Evolutionary conservation across 92 coral and sea anemone species (phyloP).

Genomic region (Parazoanthus swiftii): DNA sequence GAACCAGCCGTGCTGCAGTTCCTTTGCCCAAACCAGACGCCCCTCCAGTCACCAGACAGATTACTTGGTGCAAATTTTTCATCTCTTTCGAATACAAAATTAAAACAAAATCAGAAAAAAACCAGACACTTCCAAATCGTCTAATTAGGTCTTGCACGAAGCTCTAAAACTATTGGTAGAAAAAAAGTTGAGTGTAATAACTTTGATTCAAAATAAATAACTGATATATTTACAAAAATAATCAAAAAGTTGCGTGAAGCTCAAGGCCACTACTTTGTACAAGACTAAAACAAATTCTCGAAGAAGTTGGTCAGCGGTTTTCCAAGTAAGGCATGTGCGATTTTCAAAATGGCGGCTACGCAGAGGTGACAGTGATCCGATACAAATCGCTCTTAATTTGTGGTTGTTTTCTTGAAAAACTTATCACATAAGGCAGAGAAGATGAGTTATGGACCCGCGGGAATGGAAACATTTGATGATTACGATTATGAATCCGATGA

Average conservation of each 20-base stretch:
- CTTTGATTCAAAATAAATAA: too few species aligned
- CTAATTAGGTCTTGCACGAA: background rate
- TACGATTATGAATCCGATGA: slow-evolving; percentile 78
- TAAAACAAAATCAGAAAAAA: too few species aligned
- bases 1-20: slow-evolving; percentile 67
- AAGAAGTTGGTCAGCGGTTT: slow-evolving; percentile 19
- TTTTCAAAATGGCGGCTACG: slow-evolving; percentile 16
- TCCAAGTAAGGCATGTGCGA: background rate
- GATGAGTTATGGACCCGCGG: slow-evolving; percentile 91
- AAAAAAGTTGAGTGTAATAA: too few species aligned
- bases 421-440: background rate
- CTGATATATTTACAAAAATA: too few species aligned
- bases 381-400: background rate
- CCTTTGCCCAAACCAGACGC: slow-evolving; percentile 92
- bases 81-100: background rate
- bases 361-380: background rate
- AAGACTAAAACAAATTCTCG: background rate
- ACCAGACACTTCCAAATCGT: background rate
- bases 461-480: slow-evolving; percentile 59
- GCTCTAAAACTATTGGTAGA: too few species aligned
- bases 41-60: slow-evolving; percentile 85
- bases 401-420: background rate
- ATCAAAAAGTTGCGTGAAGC: background rate
- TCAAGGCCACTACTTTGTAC: background rate
- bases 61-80: slow-evolving; percentile 46